Evolutionary conservation across 2,888 invertebrate species (phyloP), one percentile per base, ranked within the genome.

Genomic region (Seira sanloemensis): DNA sequence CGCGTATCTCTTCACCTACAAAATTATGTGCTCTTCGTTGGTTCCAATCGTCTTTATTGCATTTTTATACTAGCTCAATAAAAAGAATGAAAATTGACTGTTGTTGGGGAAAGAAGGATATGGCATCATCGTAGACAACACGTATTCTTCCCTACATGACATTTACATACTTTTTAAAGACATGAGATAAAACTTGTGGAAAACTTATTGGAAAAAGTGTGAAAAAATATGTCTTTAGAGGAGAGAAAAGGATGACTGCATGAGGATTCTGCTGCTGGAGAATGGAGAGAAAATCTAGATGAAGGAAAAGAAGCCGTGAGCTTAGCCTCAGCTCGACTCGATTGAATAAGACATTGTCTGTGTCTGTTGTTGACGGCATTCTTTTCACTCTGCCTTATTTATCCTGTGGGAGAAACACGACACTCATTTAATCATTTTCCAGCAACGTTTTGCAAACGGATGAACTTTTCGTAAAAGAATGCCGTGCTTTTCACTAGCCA

Each of bases 281-380:
- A 62, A 65, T 72, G 46, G 71, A 66, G 65, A 76, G 68, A 27
- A 80, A 72, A 77, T 76, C 77, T 78, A 67, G 84, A 84, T 79
- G 79, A 78, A 37, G 78, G 78, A 80, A 73, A 77, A 54, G 50
- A 76, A 86, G 84, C 84, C 74, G 73, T 66, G 75, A 24, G 37
- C 37, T 37, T 37, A 37, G 4, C 37, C 12, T 4, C 5, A 12
- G 37, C 12, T 37, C 37, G 12, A 18, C 26, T 84, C 84, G 78
- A 84, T 86, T 84, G 84, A 86, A 84, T 86, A 69, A 66, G 73
- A 67, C 68, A 75, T 68, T 76, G 76, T 76, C 69, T 73, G 66
- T 46, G 23, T 75, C 75, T 83, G 85, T 54, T 77, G 67, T 37
- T 80, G 81, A 81, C 75, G 81, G 81, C 75, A 81, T 81, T 81